Conservation (phyloP, 2,797 vertebrate species). For the Meda fulgida region DNA sequence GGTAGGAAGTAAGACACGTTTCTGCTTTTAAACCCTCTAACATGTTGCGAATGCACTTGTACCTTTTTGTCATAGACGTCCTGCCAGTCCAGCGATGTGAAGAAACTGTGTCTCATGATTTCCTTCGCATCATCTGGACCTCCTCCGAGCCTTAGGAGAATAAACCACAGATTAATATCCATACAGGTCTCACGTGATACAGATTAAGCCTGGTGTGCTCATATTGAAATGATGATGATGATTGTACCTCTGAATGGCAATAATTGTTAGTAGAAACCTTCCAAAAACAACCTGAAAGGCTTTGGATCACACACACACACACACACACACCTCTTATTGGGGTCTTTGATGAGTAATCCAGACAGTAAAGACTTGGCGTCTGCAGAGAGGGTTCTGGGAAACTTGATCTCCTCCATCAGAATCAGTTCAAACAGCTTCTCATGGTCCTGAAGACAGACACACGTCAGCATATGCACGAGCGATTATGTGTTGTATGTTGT, state of each 20-base stretch:
- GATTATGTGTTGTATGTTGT: not conserved
- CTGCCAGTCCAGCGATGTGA: slow-evolving; percentile 90
- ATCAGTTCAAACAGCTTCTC: slow-evolving; percentile 97
- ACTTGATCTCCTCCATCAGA: slow-evolving; percentile 98
- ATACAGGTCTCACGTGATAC: not conserved
- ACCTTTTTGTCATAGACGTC: slow-evolving; percentile 98
- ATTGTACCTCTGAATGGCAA: not conserved
- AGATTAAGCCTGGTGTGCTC: not conserved
- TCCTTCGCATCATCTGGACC: slow-evolving; percentile 96
- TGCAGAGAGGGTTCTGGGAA: slow-evolving; percentile 92
- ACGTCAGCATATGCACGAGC: not conserved
- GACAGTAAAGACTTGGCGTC: slow-evolving; percentile 97
- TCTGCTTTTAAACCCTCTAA: not conserved
- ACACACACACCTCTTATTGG: slow-evolving; percentile 85
- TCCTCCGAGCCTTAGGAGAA: slow-evolving; percentile 82
- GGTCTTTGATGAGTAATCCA: slow-evolving; percentile 96
- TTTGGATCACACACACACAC: not conserved
- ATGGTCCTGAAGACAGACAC: slow-evolving; percentile 82
- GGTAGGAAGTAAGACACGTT: not conserved
- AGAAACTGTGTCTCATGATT: slow-evolving; percentile 97
- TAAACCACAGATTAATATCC: not conserved
- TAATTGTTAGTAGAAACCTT: not conserved
- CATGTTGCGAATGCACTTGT: not conserved
- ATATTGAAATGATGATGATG: not conserved
- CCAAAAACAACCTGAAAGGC: not conserved